Conservation (phyloP, 2,888 invertebrate species). For the Tetranychus truncatus region DNA sequence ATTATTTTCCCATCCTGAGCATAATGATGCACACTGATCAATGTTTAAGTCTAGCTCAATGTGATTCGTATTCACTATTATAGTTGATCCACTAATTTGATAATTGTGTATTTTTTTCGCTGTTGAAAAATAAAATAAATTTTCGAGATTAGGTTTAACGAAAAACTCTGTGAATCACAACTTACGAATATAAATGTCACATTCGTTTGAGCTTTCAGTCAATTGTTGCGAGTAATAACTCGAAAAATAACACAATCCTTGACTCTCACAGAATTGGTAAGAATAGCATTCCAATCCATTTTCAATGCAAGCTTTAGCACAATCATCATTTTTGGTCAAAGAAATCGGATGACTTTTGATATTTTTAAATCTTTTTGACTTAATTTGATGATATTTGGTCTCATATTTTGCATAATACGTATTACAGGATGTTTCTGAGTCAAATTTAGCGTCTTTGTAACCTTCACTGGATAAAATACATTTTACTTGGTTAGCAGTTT, state of each 20-base stretch:
- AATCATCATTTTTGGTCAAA: not conserved
- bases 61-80: not conserved
- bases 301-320: not conserved
- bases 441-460: not conserved
- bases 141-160: not conserved
- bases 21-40: not conserved
- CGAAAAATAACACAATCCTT: not conserved
- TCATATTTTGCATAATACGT: not conserved
- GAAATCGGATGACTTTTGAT: not conserved
- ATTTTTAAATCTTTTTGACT: not conserved
- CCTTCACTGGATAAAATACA: not conserved
- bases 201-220: not conserved
- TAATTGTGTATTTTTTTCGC: not conserved
- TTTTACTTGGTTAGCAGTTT: not conserved
- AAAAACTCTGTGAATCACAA: not conserved
- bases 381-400: not conserved
- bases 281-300: not conserved
- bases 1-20: not conserved
- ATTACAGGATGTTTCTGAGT: not conserved
- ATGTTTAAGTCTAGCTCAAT: not conserved
- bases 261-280: not conserved
- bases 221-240: not conserved
- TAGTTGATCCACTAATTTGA: not conserved
- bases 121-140: not conserved
- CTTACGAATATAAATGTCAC: conserved; percentile 1